These are phyloP conservation scores for Megathymus violae DNA, from an alignment of 1,140 invertebrate species.

Conservation along the genomic window DNA sequence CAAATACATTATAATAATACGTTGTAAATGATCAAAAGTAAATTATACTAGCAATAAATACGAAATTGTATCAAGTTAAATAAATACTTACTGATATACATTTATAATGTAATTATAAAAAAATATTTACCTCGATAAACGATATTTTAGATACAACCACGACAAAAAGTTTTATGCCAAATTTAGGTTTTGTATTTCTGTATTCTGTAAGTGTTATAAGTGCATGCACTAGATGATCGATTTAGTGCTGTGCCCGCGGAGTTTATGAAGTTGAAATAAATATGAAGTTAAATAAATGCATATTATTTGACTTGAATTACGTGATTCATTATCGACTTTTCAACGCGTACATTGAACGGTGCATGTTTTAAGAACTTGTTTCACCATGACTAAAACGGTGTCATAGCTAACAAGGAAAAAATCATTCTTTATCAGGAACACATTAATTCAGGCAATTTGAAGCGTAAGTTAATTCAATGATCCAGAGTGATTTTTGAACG, in stretches of 20 bases:
- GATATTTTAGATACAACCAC: not conserved
- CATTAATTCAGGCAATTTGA: too few species aligned
- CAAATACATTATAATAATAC: too few species aligned
- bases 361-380: not conserved
- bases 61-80: conserved; percentile 26
- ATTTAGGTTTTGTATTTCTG: not conserved
- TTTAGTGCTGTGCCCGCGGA: too few species aligned
- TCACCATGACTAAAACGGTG: too few species aligned
- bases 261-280: too few species aligned
- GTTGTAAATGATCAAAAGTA: too few species aligned
- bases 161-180: not conserved
- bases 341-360: conserved; percentile 32
- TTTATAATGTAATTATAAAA: not conserved
- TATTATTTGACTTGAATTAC: conserved; percentile 24
- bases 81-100: not conserved
- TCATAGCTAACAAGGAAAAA: too few species aligned
- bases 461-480: too few species aligned
- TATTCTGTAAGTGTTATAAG: conserved; percentile 4
- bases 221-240: conserved; percentile 10
- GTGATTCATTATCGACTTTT: conserved; percentile 35
- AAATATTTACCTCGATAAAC: not conserved
- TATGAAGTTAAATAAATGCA: conserved; percentile 26
- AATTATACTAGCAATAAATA: too few species aligned
- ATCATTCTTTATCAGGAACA: too few species aligned
- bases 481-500: too few species aligned